Evolutionary conservation across 2,797 vertebrate species (phyloP).

Genomic region (Microctenopoma steveboyesi): DNA sequence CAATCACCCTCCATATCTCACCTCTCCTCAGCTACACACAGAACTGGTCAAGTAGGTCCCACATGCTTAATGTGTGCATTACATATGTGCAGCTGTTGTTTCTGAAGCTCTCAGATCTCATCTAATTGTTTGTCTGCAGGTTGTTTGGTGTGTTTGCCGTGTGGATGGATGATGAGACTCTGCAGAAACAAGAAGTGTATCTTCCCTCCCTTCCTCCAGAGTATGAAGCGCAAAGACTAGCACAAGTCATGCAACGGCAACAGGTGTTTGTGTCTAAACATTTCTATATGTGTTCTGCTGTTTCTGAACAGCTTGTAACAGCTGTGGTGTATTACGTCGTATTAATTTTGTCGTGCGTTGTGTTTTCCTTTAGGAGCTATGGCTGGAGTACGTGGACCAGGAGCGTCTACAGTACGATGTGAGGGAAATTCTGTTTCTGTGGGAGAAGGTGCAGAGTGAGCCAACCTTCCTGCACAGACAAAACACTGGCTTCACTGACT

Average conservation of each 20-base stretch:
- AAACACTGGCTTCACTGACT: slow-evolving; percentile 82
- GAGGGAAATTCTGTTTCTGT: slow-evolving; percentile 87
- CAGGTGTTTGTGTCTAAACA: slow-evolving; percentile 68
- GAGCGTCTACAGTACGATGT: slow-evolving; percentile 91
- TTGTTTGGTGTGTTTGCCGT: slow-evolving; percentile 92
- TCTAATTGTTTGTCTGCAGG: slow-evolving; percentile 73
- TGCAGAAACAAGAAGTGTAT: slow-evolving; percentile 93
- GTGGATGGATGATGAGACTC: slow-evolving; percentile 95
- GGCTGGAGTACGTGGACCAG: slow-evolving; percentile 94
- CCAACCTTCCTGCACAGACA: slow-evolving; percentile 77
- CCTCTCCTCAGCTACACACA: slow-evolving; percentile 92
- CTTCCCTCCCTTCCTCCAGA: slow-evolving; percentile 93
- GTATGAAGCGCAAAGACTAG: slow-evolving; percentile 91
- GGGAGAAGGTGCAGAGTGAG: slow-evolving; percentile 88
- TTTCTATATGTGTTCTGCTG: neutral
- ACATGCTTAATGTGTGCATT: neutral
- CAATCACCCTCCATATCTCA: slow-evolving; percentile 78
- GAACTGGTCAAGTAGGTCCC: slow-evolving; percentile 90
- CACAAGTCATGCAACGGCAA: slow-evolving; percentile 94
- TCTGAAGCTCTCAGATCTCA: slow-evolving; percentile 11
- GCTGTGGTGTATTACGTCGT: neutral
- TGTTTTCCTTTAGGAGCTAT: slow-evolving; percentile 85
- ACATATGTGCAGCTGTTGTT: neutral
- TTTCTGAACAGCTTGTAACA: no score
- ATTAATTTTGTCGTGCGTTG: slow-evolving; percentile 6